Evolutionary conservation across 2,113 vertebrate genomes (phyloP).

Genomic region (Bubo blakistoni): DNA sequence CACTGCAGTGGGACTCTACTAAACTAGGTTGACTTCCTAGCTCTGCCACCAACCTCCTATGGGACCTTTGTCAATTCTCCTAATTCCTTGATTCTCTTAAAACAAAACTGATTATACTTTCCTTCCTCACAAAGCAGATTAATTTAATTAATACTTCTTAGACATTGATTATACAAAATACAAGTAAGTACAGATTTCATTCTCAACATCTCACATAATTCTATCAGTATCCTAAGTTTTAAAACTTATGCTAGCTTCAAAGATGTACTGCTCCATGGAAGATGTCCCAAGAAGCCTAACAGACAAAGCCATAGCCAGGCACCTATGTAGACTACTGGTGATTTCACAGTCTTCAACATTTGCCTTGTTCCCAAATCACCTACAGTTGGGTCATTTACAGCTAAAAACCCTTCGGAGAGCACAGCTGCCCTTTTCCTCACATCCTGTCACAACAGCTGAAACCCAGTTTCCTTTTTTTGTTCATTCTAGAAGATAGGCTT

Average conservation of each 20-base stretch:
- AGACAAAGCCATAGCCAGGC: not conserved
- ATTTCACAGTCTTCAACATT: not conserved
- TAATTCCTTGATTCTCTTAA: not conserved
- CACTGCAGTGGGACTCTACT: not conserved
- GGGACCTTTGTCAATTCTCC: not conserved
- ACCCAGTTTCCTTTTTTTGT: not conserved
- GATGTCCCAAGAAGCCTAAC: not conserved
- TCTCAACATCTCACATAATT: fast-evolving
- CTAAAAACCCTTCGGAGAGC: not conserved
- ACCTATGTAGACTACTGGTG: not conserved
- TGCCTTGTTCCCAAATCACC: not conserved
- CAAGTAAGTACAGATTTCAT: not conserved
- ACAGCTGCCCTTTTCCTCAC: not conserved
- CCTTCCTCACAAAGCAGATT: not conserved
- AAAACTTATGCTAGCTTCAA: not conserved
- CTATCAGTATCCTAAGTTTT: not conserved
- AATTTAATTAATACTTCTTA: not conserved
- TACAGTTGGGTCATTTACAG: not conserved
- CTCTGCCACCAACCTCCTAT: not conserved
- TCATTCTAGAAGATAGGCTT: not conserved
- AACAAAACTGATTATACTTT: not conserved
- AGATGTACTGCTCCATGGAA: not conserved
- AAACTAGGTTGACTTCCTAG: not conserved
- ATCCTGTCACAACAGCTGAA: not conserved
- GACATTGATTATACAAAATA: not conserved